A percentile compares a stretch with the other conserved stretches of the same genome.
Conservation (phyloP, 2,113 vertebrate genomes). For the Poicephalus meyeri region DNA sequence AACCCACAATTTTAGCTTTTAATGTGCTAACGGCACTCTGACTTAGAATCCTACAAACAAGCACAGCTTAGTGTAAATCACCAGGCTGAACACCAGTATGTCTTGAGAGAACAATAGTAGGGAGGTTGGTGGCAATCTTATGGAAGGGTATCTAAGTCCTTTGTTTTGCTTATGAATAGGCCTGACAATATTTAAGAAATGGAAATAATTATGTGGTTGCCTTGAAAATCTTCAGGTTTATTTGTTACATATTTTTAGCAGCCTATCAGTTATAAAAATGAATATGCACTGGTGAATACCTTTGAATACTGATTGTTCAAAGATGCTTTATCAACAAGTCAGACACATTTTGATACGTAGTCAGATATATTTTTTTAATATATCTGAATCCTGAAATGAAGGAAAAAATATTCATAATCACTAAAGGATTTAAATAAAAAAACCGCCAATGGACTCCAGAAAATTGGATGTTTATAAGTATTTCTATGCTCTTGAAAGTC, state of each 20-base stretch:
- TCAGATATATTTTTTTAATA: not conserved
- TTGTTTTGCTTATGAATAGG: not conserved
- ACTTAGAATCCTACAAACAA: not conserved
- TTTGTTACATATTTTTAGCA: not conserved
- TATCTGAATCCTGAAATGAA: not conserved
- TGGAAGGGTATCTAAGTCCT: not conserved
- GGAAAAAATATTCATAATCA: not conserved
- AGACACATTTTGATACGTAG: not conserved
- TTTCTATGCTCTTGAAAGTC: not conserved
- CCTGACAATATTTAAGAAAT: not conserved
- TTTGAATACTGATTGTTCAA: not conserved
- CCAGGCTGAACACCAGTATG: not conserved
- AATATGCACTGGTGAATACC: not conserved
- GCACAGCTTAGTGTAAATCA: not conserved
- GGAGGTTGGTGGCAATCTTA: not conserved
- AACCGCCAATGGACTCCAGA: not conserved
- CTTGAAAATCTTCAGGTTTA: not conserved
- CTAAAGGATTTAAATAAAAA: not conserved
- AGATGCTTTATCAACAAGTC: not conserved
- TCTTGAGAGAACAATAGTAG: not conserved
- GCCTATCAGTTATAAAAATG: not conserved
- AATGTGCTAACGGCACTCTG: fast-evolving
- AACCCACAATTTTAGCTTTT: not conserved
- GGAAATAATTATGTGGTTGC: not conserved
- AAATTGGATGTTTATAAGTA: not conserved